Base-by-base conservation (phyloP, 2,888 invertebrate species). In the Platynereis dumerilii region DNA sequence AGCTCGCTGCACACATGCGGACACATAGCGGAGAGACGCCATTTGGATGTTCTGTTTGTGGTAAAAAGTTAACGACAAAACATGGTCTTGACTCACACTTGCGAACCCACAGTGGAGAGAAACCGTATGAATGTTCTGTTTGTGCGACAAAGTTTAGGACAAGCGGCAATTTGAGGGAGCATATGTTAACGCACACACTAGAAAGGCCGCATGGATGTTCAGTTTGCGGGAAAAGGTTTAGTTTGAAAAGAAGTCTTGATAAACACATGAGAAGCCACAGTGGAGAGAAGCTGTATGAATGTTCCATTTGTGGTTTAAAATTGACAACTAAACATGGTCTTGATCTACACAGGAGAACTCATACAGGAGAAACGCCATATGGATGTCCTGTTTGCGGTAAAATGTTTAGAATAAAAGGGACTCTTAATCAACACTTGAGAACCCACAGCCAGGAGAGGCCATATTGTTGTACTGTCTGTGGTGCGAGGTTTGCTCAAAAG, bases 11-110 rank as follows among this genome's bases (percentile, higher is more conserved):
- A n/a, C 48, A 48, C 22, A 22, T 22, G 22, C 5, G 7, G 26
- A n/a, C 7, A 2, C 60, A 60, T 29, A 53, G 17, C 1, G 60
- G 53, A 28, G 54, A 53, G 22, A 60, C 48, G 15, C 60, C 60
- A 15, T 22, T 34, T 53, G 34, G 24, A 22, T 60, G 60, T 22
- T 2, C 15, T 2, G 74, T 73, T 52, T 74, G 59, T 44, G 45
- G 27, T 1, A 59, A 45, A 26, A 15, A 26, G 7, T 59, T 45
- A 26, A 17, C 34, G 3, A 10, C 5, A 2, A 7, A 1, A 10
- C n/a, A 20, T 22, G 42, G 34, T 1, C 24, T 58, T 7, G n/a
- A 20, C 10, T n/a, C 20, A 10, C 58, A 58, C 42, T n/a, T 58
- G n/a, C 28, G 20, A 15, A 42, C 20, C 2, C 58, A 58, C 24